Conservation (phyloP, 2,888 invertebrate species). For the Sacculina carcini region DNA sequence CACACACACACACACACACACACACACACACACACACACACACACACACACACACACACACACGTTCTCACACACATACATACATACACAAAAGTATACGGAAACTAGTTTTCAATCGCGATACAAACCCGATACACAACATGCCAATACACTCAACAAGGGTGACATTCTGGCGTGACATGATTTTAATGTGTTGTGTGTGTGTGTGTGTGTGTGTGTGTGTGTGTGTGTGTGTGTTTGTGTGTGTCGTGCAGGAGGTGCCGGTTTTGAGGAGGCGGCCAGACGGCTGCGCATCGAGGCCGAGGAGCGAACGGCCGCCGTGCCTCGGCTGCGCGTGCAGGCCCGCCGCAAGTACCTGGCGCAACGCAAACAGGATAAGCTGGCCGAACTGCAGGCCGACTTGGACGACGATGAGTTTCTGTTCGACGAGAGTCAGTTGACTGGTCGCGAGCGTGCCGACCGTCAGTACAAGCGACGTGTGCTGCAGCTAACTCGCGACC, state of each 20-base stretch:
- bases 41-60: no score
- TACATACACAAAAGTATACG: no score
- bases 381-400: conserved; percentile 77
- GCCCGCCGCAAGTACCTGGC: conserved; percentile 80
- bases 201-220: no score
- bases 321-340: conserved; percentile 65
- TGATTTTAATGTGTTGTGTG: no score
- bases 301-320: conserved; percentile 54
- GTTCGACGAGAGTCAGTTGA: conserved; percentile 62
- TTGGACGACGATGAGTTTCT: conserved; percentile 86
- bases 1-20: no score
- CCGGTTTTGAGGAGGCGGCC: conserved; percentile 49
- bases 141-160: no score
- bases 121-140: no score
- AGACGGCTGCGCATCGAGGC: conserved; percentile 65
- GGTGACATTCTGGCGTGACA: no score
- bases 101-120: no score
- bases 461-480: conserved; percentile 72
- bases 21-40: no score
- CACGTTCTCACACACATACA: no score
- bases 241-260: conserved; percentile 29
- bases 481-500: conserved; percentile 69
- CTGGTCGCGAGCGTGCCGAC: conserved; percentile 55
- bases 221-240: no score
- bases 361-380: conserved; percentile 86